Conservation (phyloP, 2,888 invertebrate genomes). For the Apodemia mormo region DNA sequence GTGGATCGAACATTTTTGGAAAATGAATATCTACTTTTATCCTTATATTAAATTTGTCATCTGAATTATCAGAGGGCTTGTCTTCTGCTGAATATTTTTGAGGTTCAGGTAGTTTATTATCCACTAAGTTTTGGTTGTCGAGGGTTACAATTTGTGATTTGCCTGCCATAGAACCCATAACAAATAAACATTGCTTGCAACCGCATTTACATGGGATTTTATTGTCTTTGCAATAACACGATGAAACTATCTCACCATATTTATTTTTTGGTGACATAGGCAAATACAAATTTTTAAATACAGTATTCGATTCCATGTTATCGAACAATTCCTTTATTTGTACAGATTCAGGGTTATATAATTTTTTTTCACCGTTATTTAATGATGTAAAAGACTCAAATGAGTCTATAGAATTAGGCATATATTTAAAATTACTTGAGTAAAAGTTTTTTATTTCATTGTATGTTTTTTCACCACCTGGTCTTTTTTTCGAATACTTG, state of each 20-base stretch:
- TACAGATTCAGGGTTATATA: background rate
- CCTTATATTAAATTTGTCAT: constrained; percentile 58
- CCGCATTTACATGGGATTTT: constrained; percentile 57
- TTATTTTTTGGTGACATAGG: constrained; percentile 3
- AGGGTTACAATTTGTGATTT: constrained; percentile 25
- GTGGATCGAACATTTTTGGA: constrained; percentile 53
- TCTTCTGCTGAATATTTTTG: constrained; percentile 31
- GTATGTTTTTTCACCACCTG: constrained; percentile 42
- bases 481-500: constrained; percentile 52
- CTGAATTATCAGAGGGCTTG: constrained; percentile 38
- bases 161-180: constrained; percentile 39
- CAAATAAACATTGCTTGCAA: constrained; percentile 59
- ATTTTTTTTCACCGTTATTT: background rate
- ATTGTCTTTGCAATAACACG: constrained; percentile 58
- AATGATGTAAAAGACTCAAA: constrained; percentile 55
- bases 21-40: constrained; percentile 68
- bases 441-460: constrained; percentile 37
- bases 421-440: constrained; percentile 26
- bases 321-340: constrained; percentile 42
- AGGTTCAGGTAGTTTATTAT: constrained; percentile 17
- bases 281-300: background rate
- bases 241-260: constrained; percentile 39
- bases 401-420: constrained; percentile 41
- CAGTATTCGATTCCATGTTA: constrained; percentile 45
- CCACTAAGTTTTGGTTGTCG: constrained; percentile 23